These are phyloP conservation scores for Catharus minimus DNA, from an alignment of 2,113 vertebrate genomes.

Conservation along the genomic window DNA sequence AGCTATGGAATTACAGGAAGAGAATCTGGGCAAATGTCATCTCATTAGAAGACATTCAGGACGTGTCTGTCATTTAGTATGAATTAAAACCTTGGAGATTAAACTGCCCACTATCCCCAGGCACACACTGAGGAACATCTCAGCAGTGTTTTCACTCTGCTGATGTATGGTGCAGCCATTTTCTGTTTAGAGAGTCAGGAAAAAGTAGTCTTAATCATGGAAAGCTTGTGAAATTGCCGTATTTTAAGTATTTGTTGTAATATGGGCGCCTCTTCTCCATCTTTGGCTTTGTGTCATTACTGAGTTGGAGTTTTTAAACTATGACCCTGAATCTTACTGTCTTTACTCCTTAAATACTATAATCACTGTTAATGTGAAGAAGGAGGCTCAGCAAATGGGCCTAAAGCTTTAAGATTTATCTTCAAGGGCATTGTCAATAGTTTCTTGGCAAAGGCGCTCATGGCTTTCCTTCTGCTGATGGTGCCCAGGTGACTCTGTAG, in stretches of 20 bases:
- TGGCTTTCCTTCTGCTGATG: conserved; percentile 20
- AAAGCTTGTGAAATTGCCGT: neutral
- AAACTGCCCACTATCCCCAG: neutral
- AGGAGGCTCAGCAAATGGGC: conserved; percentile 7
- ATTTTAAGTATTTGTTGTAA: neutral
- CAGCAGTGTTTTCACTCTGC: neutral
- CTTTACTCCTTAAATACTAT: conserved; percentile 1
- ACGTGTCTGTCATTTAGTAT: neutral
- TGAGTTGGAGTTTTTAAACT: neutral
- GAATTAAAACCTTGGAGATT: conserved; percentile 22
- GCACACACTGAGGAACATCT: neutral
- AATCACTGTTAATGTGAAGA: conserved; percentile 18
- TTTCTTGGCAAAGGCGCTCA: conserved; percentile 18
- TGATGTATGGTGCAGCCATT: neutral
- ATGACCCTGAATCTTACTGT: neutral
- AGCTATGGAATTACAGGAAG: neutral
- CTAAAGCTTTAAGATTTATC: conserved; percentile 8
- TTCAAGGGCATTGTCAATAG: neutral
- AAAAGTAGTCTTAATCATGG: neutral
- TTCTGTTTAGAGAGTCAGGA: neutral
- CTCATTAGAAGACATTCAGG: conserved; percentile 33
- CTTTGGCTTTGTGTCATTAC: neutral
- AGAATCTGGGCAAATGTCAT: neutral
- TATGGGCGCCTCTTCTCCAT: neutral
- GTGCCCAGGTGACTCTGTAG: conserved; percentile 29